A percentile compares a stretch with the other conserved stretches of the same genome.
Evolutionary conservation across 2,888 invertebrate genomes (phyloP).

Genomic region (Melieria crassipennis): DNA sequence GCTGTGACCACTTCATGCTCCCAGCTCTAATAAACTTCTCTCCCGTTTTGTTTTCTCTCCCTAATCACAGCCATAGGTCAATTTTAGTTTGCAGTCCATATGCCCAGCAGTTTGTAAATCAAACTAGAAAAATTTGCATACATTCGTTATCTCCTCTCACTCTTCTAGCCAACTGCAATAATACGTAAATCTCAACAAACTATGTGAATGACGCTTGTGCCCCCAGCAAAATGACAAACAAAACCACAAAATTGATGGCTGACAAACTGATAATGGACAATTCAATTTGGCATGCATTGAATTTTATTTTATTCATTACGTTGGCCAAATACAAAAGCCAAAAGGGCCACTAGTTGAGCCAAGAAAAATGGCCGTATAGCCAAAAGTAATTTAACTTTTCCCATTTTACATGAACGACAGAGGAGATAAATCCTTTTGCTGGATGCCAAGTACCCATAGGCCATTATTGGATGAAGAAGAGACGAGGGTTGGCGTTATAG

Average conservation of each 20-base stretch:
- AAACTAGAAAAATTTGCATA: not conserved
- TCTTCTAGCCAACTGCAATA: not conserved
- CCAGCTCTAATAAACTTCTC: too few relatives aligned
- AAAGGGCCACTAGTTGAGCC: not conserved
- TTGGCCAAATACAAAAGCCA: not conserved
- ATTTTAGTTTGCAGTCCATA: not conserved
- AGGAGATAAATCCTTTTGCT: too few relatives aligned
- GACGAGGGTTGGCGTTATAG: not conserved
- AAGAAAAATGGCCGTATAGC: not conserved
- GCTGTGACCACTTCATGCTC: conserved; percentile 2
- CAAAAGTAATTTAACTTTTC: conserved; percentile 35
- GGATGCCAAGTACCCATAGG: too few relatives aligned
- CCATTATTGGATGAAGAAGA: too few relatives aligned
- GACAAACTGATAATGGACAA: conserved; percentile 3
- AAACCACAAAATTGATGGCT: not conserved
- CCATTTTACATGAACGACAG: not conserved
- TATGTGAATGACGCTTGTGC: not conserved
- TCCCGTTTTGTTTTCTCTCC: too few relatives aligned
- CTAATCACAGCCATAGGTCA: not conserved
- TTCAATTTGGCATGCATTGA: conserved; percentile 3
- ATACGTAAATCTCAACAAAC: not conserved
- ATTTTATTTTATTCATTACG: conserved; percentile 15
- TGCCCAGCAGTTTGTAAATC: conserved; percentile 1
- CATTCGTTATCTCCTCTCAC: not conserved
- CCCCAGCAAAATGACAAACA: not conserved